A percentile compares a stretch with the other conserved stretches of the same genome.
Evolutionary conservation across 2,888 invertebrate genomes (phyloP).

Genomic region (Smittia aterrima): DNA sequence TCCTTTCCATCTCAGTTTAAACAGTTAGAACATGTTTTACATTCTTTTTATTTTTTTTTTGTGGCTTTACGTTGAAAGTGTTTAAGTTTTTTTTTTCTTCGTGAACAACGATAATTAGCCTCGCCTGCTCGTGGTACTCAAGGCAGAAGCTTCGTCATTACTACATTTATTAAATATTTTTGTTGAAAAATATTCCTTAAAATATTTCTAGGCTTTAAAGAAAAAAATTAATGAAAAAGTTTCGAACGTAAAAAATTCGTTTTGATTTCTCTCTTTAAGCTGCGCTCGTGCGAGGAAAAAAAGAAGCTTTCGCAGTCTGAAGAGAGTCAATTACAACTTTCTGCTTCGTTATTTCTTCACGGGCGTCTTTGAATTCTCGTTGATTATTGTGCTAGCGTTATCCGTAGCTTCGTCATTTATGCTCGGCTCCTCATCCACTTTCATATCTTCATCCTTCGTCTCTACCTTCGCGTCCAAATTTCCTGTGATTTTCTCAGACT

Average conservation of each 20-base stretch:
- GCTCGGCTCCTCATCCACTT: constrained; percentile 13
- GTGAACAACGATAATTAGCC: background rate
- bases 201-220: background rate
- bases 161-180: background rate
- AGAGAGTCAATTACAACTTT: too few species aligned
- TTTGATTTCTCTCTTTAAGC: constrained; percentile 1
- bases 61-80: background rate
- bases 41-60: background rate
- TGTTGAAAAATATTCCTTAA: background rate
- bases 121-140: too few species aligned
- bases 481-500: background rate
- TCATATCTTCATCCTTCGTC: constrained; percentile 1
- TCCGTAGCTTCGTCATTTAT: constrained; percentile 10
- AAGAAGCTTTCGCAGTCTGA: background rate
- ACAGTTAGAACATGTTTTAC: background rate
- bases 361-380: constrained; percentile 27
- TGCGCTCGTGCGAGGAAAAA: background rate
- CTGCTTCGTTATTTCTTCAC: constrained; percentile 2
- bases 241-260: background rate
- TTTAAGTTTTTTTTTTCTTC: background rate
- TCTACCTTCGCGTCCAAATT: background rate
- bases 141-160: background rate
- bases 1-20: background rate
- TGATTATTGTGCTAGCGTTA: constrained; percentile 27
- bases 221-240: background rate